Evolutionary conservation across 1,140 invertebrate genomes (phyloP).

Genomic region (Nebria ingens): DNA sequence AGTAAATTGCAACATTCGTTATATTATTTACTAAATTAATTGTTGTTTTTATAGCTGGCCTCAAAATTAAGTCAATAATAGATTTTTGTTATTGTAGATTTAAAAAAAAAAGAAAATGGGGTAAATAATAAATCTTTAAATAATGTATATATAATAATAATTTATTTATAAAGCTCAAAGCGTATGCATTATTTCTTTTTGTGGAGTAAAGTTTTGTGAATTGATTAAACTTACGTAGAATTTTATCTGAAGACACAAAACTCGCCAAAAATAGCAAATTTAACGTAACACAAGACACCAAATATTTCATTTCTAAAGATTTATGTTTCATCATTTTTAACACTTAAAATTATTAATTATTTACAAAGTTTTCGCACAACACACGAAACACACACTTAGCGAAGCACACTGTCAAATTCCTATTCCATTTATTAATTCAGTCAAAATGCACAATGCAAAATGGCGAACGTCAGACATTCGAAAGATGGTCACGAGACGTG

Average conservation of each 20-base stretch:
- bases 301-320: conserved; percentile 16
- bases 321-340: conserved; percentile 12
- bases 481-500: conserved; percentile 18
- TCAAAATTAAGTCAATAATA: too few species aligned
- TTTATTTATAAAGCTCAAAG: too few species aligned
- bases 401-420: conserved; percentile 10
- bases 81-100: too few species aligned
- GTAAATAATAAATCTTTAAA: too few species aligned
- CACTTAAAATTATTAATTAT: too few species aligned
- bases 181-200: not conserved
- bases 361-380: conserved; percentile 10
- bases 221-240: not conserved
- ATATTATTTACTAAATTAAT: too few species aligned
- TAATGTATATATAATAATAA: too few species aligned
- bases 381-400: conserved; percentile 8
- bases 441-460: conserved; percentile 16
- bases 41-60: too few species aligned
- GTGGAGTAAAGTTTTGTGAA: not conserved
- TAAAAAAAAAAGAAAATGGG: too few species aligned
- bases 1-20: too few species aligned
- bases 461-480: conserved; percentile 16
- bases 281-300: conserved; percentile 15
- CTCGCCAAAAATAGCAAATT: conserved; percentile 15
- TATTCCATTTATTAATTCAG: conserved; percentile 15
- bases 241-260: not conserved